Base-by-base conservation (phyloP, 1,140 invertebrate genomes). In the Meloidogyne floridensis region DNA sequence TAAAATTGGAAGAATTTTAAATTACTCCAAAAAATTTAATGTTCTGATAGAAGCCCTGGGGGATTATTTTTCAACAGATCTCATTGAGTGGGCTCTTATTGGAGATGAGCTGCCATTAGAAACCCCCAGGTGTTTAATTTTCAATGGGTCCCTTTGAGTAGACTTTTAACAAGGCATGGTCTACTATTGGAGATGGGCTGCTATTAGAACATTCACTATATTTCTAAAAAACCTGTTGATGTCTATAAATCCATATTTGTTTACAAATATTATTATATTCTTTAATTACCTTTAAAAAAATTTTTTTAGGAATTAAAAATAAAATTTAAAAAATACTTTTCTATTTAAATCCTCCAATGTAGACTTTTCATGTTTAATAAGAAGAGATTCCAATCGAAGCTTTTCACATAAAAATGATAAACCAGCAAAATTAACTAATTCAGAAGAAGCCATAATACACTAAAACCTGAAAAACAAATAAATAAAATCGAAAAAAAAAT, bases 301-400 rank as follows among this genome's bases (percentile, higher is more conserved):
- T 13, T 8, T 15, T n/a, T 47, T 7, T 69, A 6, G 8, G 71
- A n/a, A 11, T 15, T 10, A 53, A 8, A 53, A 18, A 54, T 9
- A 59, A 47, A 70, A 7, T 54, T 18, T 6, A 53, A 20, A 8
- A 15, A 15, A 42, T 3, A 87, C 72, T 32, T 84, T 80, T 10
- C 42, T 56, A 74, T 87, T 87, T 6, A 88, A 71, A 32, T 78
- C 42, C 75, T 81, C 73, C 8, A 88, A 69, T 5, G 81, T 81
- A 10, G 54, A 73, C 20, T 88, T 18, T 54, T 88, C 87, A 59
- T 75, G 84, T 3, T 72, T 72, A 18, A 88, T 78, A 32, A 89
- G 75, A 7, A 88, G 69, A 32, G 77, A 75, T 78, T 88, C 87
- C 2, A 85, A 87, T 32, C 87, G 56, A 11, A 88, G 82, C 32